phyloP scores from a whole-genome alignment of 2,888 invertebrate species.

The Ichneumoninae sp. region DNA sequence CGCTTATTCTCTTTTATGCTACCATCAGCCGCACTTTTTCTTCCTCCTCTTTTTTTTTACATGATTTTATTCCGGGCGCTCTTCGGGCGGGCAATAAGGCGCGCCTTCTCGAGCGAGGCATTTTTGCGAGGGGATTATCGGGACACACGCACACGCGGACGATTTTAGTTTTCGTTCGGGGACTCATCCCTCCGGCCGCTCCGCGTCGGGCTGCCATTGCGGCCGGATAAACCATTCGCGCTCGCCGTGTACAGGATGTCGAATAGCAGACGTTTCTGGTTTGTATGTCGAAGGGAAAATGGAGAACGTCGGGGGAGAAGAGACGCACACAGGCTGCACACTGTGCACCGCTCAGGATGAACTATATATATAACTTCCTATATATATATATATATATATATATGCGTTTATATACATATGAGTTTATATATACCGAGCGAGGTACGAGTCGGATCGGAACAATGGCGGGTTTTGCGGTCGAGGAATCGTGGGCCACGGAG shows the following conservation, averaged over 20 bases:
- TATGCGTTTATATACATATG: not conserved
- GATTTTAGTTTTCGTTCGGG: conserved; percentile 15
- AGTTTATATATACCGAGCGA: not conserved
- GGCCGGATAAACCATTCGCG: conserved; percentile 50
- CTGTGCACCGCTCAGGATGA: not conserved
- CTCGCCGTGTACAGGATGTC: conserved; percentile 25
- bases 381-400: not conserved
- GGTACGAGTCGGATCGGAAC: conserved; percentile 49
- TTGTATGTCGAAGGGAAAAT: conserved; percentile 50
- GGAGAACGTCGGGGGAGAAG: conserved; percentile 57
- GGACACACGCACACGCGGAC: conserved; percentile 18
- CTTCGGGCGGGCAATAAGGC: conserved; percentile 73
- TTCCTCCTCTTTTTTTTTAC: conserved; percentile 79
- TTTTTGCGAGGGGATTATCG: conserved; percentile 65
- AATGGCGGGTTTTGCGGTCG: conserved; percentile 67
- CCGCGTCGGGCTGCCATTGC: conserved; percentile 49
- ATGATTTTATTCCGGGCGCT: conserved; percentile 82
- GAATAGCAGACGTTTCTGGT: conserved; percentile 46
- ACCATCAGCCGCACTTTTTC: conserved; percentile 56
- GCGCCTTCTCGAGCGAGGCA: conserved; percentile 56
- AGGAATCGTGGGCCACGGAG: conserved; percentile 71
- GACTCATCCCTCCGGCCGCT: not conserved
- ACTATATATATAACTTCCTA: not conserved
- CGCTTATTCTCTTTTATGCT: conserved; percentile 38
- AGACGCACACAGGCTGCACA: not conserved